Conservation (phyloP, 2,888 invertebrate genomes). For the Protophormia terraenovae region DNA sequence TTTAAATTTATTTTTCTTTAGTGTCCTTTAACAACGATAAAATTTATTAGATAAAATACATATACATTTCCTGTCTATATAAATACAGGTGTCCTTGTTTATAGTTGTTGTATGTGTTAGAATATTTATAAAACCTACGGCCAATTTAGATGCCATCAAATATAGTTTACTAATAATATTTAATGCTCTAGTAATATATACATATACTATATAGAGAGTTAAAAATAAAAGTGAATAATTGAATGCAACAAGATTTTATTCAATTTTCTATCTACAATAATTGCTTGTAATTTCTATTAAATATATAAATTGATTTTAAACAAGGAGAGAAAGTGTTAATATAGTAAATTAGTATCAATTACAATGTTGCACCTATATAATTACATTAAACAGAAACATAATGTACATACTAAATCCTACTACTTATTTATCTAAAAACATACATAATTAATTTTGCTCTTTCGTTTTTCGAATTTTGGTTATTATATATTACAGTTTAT, state of each 20-base stretch:
- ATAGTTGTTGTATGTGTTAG: not conserved
- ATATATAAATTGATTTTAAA: not conserved
- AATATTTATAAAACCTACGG: not conserved
- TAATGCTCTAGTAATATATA: not conserved
- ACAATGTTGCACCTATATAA: not conserved
- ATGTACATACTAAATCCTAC: not conserved
- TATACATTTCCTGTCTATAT: not conserved
- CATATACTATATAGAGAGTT: not conserved
- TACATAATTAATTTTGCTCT: not conserved
- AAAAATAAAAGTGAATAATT: not conserved
- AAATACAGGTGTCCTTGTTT: not conserved
- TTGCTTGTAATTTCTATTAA: not conserved
- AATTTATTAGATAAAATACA: too few relatives aligned
- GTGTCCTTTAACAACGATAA: not conserved
- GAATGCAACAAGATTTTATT: not conserved
- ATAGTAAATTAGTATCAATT: constrained; percentile 1
- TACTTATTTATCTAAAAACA: not conserved
- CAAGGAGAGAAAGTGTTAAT: not conserved
- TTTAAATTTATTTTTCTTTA: too few relatives aligned
- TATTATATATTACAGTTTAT: not conserved
- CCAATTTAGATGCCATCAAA: not conserved
- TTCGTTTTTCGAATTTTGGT: not conserved
- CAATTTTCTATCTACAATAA: not conserved
- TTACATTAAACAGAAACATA: not conserved
- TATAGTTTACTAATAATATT: not conserved